Evolutionary conservation across 2,888 invertebrate species (phyloP).

Genomic region (Oscheius sp.): DNA sequence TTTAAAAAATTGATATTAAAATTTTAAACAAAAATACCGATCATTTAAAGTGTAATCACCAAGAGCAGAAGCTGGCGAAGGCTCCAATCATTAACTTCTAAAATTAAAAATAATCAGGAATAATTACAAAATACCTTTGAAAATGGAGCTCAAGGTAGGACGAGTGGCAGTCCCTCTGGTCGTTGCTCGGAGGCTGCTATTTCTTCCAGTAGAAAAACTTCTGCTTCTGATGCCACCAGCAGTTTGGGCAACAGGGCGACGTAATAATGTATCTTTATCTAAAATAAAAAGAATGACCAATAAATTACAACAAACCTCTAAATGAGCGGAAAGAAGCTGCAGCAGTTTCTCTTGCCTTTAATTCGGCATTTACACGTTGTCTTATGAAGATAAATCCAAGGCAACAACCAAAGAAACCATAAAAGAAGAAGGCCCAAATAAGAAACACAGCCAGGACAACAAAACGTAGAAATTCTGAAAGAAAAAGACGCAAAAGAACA

Average conservation of each 20-base stretch:
- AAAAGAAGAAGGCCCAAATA: not conserved
- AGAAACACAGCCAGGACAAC: not conserved
- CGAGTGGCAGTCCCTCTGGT: too few species aligned
- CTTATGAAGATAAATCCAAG: constrained; percentile 16
- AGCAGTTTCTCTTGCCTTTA: constrained; percentile 3
- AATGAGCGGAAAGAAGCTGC: constrained; percentile 23
- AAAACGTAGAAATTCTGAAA: constrained; percentile 7
- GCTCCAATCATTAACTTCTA: not conserved
- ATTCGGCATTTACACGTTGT: not conserved
- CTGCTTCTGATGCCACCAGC: not conserved
- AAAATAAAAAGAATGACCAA: not conserved
- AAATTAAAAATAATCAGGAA: too few species aligned
- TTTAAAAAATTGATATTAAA: not conserved
- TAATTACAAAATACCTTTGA: too few species aligned
- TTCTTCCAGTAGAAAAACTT: constrained; percentile 8
- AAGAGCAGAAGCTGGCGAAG: not conserved
- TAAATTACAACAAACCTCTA: not conserved
- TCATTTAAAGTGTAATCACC: not conserved
- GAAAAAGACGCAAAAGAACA: not conserved
- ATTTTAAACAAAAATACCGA: not conserved
- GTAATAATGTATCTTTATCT: constrained; percentile 6
- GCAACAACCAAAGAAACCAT: constrained; percentile 8
- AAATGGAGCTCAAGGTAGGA: too few species aligned
- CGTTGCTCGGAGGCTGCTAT: not conserved
- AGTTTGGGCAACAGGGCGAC: not conserved